Evolutionary conservation across 2,797 vertebrate genomes (phyloP), one percentile per base, ranked within the genome.

Genomic region (Pipistrellus pygmaeus): DNA sequence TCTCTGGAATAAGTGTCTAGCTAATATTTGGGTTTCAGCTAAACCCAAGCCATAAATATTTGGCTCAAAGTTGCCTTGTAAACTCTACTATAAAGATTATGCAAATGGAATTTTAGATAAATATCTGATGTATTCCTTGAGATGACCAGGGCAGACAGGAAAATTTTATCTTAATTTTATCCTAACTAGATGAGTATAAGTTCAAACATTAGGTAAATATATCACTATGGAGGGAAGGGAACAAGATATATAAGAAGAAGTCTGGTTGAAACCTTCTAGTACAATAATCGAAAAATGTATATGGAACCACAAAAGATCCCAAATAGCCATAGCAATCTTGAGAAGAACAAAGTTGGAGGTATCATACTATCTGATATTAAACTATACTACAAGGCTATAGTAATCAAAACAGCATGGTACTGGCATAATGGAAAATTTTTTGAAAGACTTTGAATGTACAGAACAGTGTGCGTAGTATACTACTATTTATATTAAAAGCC

Each of bases 1-100:
- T 80, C 41, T 86, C 60, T 87, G 21, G 38, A 69, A 91, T 41
- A 88, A 69, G 23, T 38, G 1, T 77, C 75, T 89, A 44, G 83
- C 78, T 66, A 73, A 91, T 95, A 87, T 92, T 76, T 93, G 87
- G 66, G 87, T 94, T 88, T 95, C 46, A 35, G 80, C 68, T 91
- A 93, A 96, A 90, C 9, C 76, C 18, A 60, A 68, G 57, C 57
- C 87, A 90, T 82, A 96, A 95, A 93, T 89, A 91, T 38, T 81
- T 93, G 91, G 41, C 21, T 68, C 68, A 41, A 66, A 75, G 78
- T 66, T 82, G 53, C 60, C 68, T 71, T 30, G 76, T 83, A n/a
- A 62, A 30, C 35, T 38, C 85, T 73, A 35, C 71, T 55, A 44
- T 73, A 80, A 94, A 88, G 68, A 93, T 72, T 93, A 91, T 66